Evolutionary conservation across 2,888 invertebrate species (phyloP).

Genomic region (Panzeria rudis): DNA sequence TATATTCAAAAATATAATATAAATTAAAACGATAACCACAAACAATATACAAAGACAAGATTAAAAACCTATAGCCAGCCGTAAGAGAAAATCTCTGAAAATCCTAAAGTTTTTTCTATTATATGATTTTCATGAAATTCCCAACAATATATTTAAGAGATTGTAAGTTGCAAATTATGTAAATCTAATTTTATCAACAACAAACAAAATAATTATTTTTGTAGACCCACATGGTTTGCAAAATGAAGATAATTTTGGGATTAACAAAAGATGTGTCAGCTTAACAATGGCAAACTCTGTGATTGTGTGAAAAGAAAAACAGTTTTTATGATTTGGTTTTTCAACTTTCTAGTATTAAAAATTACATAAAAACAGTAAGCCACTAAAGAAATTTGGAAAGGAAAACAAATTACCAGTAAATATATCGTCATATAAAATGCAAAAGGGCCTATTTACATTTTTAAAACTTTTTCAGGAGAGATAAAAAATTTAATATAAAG

Average conservation of each 20-base stretch:
- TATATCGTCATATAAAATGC: neutral
- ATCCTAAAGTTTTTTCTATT: too few species aligned
- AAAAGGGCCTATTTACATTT: too few species aligned
- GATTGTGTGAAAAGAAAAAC: neutral
- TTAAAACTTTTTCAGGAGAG: too few species aligned
- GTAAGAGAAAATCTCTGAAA: too few species aligned
- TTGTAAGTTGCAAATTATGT: slow-evolving; percentile 55
- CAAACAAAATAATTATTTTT: slow-evolving; percentile 55
- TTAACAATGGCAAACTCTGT: slow-evolving; percentile 2
- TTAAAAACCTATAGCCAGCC: too few species aligned
- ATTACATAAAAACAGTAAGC: too few species aligned
- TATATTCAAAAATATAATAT: too few species aligned
- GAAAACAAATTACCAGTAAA: neutral
- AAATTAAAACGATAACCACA: too few species aligned
- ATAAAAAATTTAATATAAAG: too few species aligned
- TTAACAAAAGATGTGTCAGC: neutral
- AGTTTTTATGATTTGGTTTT: neutral
- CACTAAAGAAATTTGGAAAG: too few species aligned
- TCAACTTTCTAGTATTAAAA: slow-evolving; percentile 3
- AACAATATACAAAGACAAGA: too few species aligned
- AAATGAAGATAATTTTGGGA: neutral
- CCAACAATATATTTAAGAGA: slow-evolving; percentile 24
- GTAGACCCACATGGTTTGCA: too few species aligned
- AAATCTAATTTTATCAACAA: slow-evolving; percentile 43
- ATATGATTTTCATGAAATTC: neutral